Conservation (phyloP, 2,113 vertebrate genomes). For the Mustela lutreola region DNA sequence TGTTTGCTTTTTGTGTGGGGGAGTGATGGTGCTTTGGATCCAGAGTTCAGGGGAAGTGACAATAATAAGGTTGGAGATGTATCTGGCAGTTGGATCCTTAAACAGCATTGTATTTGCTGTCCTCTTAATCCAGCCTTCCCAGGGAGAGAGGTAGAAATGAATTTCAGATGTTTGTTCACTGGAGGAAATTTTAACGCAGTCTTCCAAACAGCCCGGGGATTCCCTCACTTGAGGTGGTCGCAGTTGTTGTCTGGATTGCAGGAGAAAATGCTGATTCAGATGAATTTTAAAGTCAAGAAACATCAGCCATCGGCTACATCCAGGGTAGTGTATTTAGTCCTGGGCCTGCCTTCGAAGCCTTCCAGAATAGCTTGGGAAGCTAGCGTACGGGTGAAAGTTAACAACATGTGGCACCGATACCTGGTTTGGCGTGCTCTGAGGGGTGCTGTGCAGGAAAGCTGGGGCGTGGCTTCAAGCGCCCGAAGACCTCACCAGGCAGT, state of each 20-base stretch:
- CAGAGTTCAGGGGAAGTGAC: neutral
- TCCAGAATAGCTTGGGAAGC: neutral
- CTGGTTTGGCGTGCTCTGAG: too few species aligned
- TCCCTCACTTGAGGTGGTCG: neutral
- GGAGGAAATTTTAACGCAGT: conserved; percentile 31
- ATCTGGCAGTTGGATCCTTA: neutral
- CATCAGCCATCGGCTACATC: neutral
- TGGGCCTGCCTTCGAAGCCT: neutral
- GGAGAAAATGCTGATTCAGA: neutral
- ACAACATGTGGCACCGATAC: accelerated
- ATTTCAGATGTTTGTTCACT: conserved; percentile 37
- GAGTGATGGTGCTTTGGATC: neutral
- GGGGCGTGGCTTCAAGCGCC: neutral
- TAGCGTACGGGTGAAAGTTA: neutral
- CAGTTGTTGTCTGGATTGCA: neutral
- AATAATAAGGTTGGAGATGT: neutral
- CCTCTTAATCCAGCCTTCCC: neutral
- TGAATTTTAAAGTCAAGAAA: neutral
- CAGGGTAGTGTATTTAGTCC: neutral
- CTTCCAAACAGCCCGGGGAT: neutral
- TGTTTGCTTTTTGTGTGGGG: conserved; percentile 10
- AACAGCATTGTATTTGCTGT: neutral
- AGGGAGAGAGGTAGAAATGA: conserved; percentile 7
- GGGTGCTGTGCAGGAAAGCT: neutral
- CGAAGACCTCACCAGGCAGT: neutral